Evolutionary conservation across 2,888 invertebrate species (phyloP), one percentile per base, ranked within the genome.

Genomic region (Amphiduros pacificus): DNA sequence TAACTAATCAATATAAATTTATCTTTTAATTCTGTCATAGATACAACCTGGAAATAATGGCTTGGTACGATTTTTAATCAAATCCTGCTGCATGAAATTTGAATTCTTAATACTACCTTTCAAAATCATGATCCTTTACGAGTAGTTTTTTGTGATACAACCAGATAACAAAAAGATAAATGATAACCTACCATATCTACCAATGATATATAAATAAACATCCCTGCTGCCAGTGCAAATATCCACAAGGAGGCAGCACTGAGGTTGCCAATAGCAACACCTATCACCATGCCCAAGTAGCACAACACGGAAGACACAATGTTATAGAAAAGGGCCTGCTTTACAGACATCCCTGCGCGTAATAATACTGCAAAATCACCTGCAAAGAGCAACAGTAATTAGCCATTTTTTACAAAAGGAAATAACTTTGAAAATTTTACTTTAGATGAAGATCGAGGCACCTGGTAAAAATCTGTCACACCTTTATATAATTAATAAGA

Each of bases 311-410:
- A 94, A 0, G 94, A 94, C 61, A 95, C 84, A 66, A 92, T 84
- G 85, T 96, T 95, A 85, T 94, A 95, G 82, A 91, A 91, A 24
- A 96, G 87, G 0, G 95, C 96, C 67, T 94, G 91, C 74, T 89
- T 89, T 22, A 91, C 90, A 0, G 90, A 90, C 94, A 96, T 95
- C 56, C 95, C 95, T 6, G 94, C 93, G 80, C 93, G 92, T 20
- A 96, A 85, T 22, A 96, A 85, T 71, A 96, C 93, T 0, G 96
- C 95, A 86, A 96, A 96, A 83, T 96, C 95, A 1, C 91, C 93
- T 88, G 85, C 20, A 77, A 50, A 44, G 9, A 44, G n/a, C n/a
- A n/a, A n/a, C n/a, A 44, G 22, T 44, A 44, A 44, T 20, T 17
- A 9, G n/a, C 20, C 5, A 44, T 44, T 9, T 20, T 20, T 20